phyloP scores from a whole-genome alignment of 2,888 invertebrate species.

The Eupithecia inturbata region DNA sequence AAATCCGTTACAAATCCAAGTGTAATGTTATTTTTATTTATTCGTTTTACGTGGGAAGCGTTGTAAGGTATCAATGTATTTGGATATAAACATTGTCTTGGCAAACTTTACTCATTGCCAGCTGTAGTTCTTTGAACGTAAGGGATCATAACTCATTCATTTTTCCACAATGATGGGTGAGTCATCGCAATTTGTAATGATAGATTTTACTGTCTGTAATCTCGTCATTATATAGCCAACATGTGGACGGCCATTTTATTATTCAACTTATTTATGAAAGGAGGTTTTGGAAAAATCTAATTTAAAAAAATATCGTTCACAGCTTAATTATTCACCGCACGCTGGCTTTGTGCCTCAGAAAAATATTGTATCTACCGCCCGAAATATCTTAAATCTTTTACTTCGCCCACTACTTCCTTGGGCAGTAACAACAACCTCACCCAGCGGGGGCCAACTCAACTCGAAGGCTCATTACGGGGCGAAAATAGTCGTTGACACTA shows the following conservation, averaged over 20 bases:
- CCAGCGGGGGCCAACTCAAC: conserved; percentile 31
- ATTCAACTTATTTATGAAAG: too few relatives aligned
- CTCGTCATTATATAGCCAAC: too few relatives aligned
- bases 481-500: conserved; percentile 40
- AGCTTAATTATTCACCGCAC: too few relatives aligned
- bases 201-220: too few relatives aligned
- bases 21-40: neutral
- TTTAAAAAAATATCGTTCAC: too few relatives aligned
- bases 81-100: too few relatives aligned
- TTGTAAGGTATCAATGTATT: too few relatives aligned
- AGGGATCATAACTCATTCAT: too few relatives aligned
- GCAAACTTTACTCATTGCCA: neutral
- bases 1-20: neutral
- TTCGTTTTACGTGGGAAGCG: neutral
- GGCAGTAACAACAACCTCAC: neutral
- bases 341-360: neutral
- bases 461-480: conserved; percentile 43
- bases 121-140: neutral
- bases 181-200: too few relatives aligned
- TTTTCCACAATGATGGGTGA: too few relatives aligned
- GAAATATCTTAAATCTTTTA: neutral
- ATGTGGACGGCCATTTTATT: too few relatives aligned
- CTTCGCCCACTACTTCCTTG: conserved; percentile 12
- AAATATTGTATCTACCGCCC: neutral
- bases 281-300: too few relatives aligned